phyloP scores from a whole-genome alignment of 2,888 invertebrate species.

The Parthenolecanium corni region DNA sequence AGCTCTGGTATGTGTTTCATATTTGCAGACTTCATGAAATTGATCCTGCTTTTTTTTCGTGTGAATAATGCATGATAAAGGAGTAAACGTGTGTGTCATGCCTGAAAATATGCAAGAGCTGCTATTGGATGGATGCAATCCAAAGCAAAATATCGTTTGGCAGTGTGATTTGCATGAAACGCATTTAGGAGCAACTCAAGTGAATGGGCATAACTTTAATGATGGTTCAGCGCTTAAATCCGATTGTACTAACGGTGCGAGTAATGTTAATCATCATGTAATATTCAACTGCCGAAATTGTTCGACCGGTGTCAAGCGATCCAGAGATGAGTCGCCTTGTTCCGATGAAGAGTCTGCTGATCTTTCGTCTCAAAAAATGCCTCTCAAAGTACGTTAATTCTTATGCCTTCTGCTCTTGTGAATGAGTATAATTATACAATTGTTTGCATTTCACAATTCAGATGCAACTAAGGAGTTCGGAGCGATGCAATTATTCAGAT shows the following conservation, averaged over 20 bases:
- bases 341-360: background rate
- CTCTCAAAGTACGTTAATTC: constrained; percentile 5
- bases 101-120: constrained; percentile 20
- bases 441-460: background rate
- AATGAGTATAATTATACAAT: background rate
- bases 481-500: background rate
- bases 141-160: constrained; percentile 8
- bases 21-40: no score
- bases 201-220: background rate
- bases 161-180: background rate
- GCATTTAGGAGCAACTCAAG: background rate
- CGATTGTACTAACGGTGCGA: background rate
- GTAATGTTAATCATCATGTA: background rate
- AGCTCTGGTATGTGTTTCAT: no score
- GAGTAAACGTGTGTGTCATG: constrained; percentile 18
- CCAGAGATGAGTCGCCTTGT: constrained; percentile 13
- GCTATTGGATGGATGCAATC: constrained; percentile 2
- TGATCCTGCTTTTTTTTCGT: no score
- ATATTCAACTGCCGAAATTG: constrained; percentile 1
- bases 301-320: constrained; percentile 9
- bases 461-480: background rate
- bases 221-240: background rate
- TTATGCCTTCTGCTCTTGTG: background rate
- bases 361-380: background rate
- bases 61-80: constrained; percentile 23